Conservation (phyloP, 2,888 invertebrate genomes). For the Habrosyne pyritoides region DNA sequence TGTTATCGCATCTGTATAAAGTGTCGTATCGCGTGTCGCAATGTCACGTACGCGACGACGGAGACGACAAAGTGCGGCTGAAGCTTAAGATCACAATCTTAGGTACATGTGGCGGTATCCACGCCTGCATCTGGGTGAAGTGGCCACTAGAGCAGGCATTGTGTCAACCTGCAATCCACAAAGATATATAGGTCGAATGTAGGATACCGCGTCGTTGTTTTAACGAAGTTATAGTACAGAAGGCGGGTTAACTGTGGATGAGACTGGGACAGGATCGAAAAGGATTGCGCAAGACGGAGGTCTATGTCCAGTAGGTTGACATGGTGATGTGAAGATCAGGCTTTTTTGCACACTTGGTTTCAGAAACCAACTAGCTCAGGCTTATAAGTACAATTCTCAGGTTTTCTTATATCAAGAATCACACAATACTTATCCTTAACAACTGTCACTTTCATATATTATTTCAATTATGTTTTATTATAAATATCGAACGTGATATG, state of each 20-base stretch:
- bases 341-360: not conserved
- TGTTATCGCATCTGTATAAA: not conserved
- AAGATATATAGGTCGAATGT: slow-evolving; percentile 29
- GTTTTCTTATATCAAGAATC: too few species aligned
- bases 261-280: too few species aligned
- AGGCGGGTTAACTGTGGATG: too few species aligned
- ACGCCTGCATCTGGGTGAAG: slow-evolving; percentile 58
- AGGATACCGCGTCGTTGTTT: slow-evolving; percentile 1
- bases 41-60: not conserved
- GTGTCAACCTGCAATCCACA: slow-evolving; percentile 44
- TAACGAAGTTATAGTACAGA: slow-evolving; percentile 3
- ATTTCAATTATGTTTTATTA: too few species aligned
- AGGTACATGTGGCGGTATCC: slow-evolving; percentile 27
- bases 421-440: too few species aligned
- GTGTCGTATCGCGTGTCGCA: not conserved
- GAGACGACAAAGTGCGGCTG: not conserved
- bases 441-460: too few species aligned
- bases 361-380: not conserved
- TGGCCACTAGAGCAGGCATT: slow-evolving; percentile 47
- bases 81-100: slow-evolving; percentile 3
- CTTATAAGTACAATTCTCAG: too few species aligned
- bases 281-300: too few species aligned
- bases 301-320: too few species aligned
- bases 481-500: too few species aligned
- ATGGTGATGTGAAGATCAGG: too few species aligned